Conservation (phyloP, 2,113 vertebrate species). For the Henicopernis longicauda region DNA sequence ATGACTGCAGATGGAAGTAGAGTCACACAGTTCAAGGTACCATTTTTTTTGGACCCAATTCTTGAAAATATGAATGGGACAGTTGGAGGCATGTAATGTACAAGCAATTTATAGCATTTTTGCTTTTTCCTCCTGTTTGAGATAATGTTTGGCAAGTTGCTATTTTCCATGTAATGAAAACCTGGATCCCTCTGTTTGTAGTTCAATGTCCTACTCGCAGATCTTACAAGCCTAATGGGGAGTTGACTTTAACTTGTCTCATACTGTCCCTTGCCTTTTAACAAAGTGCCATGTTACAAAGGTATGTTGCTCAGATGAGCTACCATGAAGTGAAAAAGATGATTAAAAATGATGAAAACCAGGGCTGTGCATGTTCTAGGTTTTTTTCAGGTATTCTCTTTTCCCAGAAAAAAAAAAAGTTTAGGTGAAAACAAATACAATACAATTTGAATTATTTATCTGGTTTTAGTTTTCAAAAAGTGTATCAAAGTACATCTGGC, state of each 20-base stretch:
- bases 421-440: neutral
- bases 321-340: neutral
- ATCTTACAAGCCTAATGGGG: neutral
- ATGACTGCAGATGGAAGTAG: neutral
- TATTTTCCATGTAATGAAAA: neutral
- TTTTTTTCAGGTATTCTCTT: neutral
- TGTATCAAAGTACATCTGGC: neutral
- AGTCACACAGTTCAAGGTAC: neutral
- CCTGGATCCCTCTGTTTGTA: neutral
- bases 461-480: neutral
- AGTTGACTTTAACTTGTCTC: neutral
- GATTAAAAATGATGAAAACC: neutral
- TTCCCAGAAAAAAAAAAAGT: neutral
- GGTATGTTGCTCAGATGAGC: neutral
- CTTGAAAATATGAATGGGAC: neutral
- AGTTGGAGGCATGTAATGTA: neutral
- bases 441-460: neutral
- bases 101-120: too few species aligned
- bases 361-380: neutral
- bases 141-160: neutral
- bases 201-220: neutral
- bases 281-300: neutral
- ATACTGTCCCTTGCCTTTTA: neutral
- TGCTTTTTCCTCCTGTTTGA: neutral
- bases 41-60: neutral